A percentile compares a stretch with the other conserved stretches of the same genome.
Conservation (phyloP, 1,140 invertebrate species). For the Caenorhabditis latens region DNA sequence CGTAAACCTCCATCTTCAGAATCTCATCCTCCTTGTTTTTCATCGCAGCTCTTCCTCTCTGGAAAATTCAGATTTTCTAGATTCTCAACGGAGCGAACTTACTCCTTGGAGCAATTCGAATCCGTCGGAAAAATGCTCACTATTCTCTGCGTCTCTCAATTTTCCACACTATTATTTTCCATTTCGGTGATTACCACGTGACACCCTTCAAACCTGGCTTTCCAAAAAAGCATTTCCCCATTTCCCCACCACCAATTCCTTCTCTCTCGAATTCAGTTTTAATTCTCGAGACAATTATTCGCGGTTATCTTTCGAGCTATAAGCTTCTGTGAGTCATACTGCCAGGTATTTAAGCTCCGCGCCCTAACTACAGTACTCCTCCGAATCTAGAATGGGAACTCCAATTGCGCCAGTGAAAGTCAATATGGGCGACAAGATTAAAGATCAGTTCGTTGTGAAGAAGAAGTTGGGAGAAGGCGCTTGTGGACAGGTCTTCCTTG, state of each 20-base stretch:
- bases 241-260: no score
- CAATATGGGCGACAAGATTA: constrained; percentile 51
- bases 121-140: no score
- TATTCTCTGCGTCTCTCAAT: no score
- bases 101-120: background rate
- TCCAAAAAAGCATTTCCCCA: no score
- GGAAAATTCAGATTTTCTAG: background rate
- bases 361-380: background rate
- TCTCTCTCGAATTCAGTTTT: no score
- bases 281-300: background rate
- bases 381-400: constrained; percentile 30
- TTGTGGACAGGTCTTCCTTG: constrained; percentile 68
- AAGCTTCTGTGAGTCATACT: constrained; percentile 42
- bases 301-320: constrained; percentile 42
- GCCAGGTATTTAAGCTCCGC: background rate
- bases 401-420: constrained; percentile 54
- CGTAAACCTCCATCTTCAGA: constrained; percentile 73
- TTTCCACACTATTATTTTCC: no score
- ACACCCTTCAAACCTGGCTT: no score
- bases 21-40: constrained; percentile 70
- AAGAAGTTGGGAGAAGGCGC: constrained; percentile 71
- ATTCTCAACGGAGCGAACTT: background rate
- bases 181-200: no score
- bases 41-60: constrained; percentile 59
- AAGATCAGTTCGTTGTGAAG: constrained; percentile 64